Base-by-base conservation (phyloP, 2,113 vertebrate genomes). In the Sinocyclocheilus anophthalmus region DNA sequence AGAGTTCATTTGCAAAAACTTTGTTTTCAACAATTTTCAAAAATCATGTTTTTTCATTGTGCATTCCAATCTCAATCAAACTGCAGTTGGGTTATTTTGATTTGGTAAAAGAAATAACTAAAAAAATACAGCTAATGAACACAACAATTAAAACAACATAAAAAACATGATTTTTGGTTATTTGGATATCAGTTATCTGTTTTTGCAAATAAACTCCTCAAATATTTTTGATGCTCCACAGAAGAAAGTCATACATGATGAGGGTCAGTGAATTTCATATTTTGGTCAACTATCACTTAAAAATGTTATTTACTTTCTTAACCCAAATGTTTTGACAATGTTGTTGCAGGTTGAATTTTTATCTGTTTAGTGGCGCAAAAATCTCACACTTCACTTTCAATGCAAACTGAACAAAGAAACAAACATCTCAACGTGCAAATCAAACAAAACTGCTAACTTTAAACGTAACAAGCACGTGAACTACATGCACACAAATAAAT, bases 391-490 rank as follows among this genome's bases (percentile, higher is more conserved):
- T 55, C 5, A 55, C 20, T 61, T 80, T 80, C n/a, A 80, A 39
- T 80, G 20, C 18, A 61, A 80, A 80, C 22, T 65, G 37, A 45
- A 81, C 77, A 81, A 81, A 65, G 13, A 65, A 59, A 61, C 26
- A 78, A 77, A 79, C 5, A 63, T 22, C 61, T 16, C 37, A 55
- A 50, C 9, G 3, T 30, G 48, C 81, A 70, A 81, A 81, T 24
- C 77, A 37, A 61, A 10, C 78, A 30, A 65, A 48, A 50, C 10
- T 7, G 5, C n/a, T 69, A 82, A 24, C 48, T 42, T 14, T 50
- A 67, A 26, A 78, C 1, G 18, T 22, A 22, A 50, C 61, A 65
- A 30, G 48, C 82, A 83, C 2, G n/a, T 59, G 76, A 79, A 59
- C 50, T 12, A 83, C 45, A 83, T 5, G 22, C 7, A 70, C 24